Base-by-base conservation (phyloP, 2,888 invertebrate genomes). In the Anagyrus pseudococci region DNA sequence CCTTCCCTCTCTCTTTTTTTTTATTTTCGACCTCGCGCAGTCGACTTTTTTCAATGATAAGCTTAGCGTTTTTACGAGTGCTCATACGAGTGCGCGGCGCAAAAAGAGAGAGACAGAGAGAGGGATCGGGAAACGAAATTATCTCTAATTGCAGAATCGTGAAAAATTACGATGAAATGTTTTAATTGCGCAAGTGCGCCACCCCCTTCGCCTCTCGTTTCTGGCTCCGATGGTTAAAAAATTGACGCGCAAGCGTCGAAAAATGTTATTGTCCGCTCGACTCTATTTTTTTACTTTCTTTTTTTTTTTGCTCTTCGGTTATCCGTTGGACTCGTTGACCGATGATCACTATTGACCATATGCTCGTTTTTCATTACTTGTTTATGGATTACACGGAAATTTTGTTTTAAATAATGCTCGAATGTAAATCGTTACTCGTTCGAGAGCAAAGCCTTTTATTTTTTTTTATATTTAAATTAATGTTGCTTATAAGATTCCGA, bases 131-230 rank as follows among this genome's bases (percentile, higher is more conserved):
- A 57, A 47, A 57, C 53, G 19, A 44, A 60, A 60, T 56, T 57
- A 58, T 55, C 46, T 48, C 55, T 63, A 54, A 58, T 63, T 63
- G 54, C 55, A 46, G 25, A 63, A 53, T 64, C 59, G 26, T 44
- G 54, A 47, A 57, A 57, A 57, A 64, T 60, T 59, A 53, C 50
- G 43, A 48, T 56, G 48, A 64, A 60, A 43, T 47, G 53, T 37
- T 52, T 52, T 57, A 53, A 63, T 63, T 55, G 55, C 58, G 44
- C 33, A 6, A 8, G 13, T 26, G 15, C 4, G 48, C 10, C 10
- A 29, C 29, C 10, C n/a, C n/a, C n/a, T n/a, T n/a, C n/a, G n/a
- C n/a, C n/a, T n/a, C n/a, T n/a, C n/a, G n/a, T n/a, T n/a, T n/a
- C n/a, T n/a, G n/a, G n/a, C n/a, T 43, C 17, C 10, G 19, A 19